These are phyloP conservation scores for Megaceryle torquata DNA, from an alignment of 2,113 vertebrate genomes.

Conservation along the genomic window DNA sequence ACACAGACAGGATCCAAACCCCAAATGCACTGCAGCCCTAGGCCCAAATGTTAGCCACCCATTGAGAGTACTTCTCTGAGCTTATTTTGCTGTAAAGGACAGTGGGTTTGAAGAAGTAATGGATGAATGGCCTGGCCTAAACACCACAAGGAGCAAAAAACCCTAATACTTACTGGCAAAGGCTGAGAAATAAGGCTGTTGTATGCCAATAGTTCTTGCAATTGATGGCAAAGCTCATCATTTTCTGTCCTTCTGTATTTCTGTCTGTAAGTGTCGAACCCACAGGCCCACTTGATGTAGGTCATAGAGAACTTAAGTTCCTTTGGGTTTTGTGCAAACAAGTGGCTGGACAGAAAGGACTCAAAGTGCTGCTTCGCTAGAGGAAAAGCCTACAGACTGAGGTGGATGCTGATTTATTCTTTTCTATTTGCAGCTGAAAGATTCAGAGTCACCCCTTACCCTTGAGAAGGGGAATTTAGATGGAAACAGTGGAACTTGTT, in stretches of 20 bases:
- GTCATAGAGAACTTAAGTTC: neutral
- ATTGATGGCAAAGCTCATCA: neutral
- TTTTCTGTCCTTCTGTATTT: neutral
- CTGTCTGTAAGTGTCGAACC: fast-evolving
- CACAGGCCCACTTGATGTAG: neutral
- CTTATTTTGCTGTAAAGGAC: neutral
- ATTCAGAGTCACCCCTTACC: neutral
- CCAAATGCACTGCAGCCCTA: neutral
- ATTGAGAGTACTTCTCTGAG: neutral
- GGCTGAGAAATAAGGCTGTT: neutral
- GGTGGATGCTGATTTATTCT: neutral
- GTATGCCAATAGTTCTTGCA: neutral
- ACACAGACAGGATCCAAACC: neutral
- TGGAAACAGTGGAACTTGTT: neutral
- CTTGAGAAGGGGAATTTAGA: neutral
- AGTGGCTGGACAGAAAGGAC: neutral
- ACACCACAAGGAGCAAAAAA: neutral
- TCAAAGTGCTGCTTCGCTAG: neutral
- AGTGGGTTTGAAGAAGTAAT: neutral
- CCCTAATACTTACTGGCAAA: neutral
- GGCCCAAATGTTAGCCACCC: neutral
- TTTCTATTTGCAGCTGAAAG: neutral
- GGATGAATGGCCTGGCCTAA: neutral
- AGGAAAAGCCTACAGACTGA: neutral
- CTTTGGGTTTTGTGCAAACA: neutral